phyloP scores from a whole-genome alignment of 2,113 vertebrate genomes.

The Podocnemis expansa region DNA sequence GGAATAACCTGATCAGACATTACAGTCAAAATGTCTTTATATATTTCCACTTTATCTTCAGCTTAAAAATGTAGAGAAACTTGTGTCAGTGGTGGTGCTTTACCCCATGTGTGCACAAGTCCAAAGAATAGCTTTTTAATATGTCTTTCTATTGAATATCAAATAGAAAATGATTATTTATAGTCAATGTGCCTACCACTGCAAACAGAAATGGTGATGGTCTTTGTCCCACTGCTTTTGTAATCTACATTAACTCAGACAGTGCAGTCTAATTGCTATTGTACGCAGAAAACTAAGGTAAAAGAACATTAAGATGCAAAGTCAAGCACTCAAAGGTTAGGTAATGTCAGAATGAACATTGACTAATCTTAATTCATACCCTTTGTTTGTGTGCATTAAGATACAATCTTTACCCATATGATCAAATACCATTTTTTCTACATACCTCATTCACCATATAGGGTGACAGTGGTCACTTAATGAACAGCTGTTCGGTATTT shows the following conservation, averaged over 20 bases:
- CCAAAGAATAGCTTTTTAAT: not conserved
- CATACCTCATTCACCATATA: not conserved
- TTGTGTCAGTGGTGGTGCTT: not conserved
- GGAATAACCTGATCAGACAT: not conserved
- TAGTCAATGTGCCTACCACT: not conserved
- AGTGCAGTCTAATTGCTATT: not conserved
- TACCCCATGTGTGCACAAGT: not conserved
- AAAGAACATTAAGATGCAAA: not conserved
- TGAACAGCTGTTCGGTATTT: not conserved
- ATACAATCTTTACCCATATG: not conserved
- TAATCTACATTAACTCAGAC: not conserved
- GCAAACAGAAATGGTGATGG: not conserved
- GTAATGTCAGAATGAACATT: not conserved
- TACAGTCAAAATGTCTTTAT: not conserved
- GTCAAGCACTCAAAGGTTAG: not conserved
- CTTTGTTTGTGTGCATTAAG: not conserved
- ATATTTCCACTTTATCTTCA: not conserved
- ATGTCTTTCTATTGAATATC: not conserved
- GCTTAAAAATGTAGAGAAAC: not conserved
- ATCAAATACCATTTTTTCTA: not conserved
- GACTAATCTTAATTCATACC: not conserved
- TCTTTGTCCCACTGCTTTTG: not conserved
- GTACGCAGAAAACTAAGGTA: not conserved
- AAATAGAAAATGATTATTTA: not conserved
- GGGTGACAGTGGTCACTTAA: not conserved